A percentile compares a stretch with the other conserved stretches of the same genome.
These are phyloP conservation scores for Ictalurus punctatus DNA, from an alignment of 2,113 vertebrate species.

Conservation along the genomic window DNA sequence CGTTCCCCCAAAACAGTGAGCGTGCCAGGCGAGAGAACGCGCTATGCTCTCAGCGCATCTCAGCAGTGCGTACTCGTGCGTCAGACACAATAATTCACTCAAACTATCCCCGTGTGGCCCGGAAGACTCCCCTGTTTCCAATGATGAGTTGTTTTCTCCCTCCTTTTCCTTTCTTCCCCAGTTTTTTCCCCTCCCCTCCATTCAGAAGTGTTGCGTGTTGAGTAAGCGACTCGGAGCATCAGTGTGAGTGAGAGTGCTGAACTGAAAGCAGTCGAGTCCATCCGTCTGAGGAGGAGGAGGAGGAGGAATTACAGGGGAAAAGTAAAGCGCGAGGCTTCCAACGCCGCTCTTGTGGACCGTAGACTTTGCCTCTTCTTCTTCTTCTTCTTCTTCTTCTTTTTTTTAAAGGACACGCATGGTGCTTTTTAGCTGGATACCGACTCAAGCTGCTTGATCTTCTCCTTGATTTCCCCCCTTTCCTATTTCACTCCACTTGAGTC, in stretches of 20 bases:
- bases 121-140: conserved; percentile 36
- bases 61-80: conserved; percentile 19
- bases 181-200: conserved; percentile 27
- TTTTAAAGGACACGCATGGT: conserved; percentile 65
- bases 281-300: conserved; percentile 65
- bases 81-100: conserved; percentile 35
- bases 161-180: neutral
- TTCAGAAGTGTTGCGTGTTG: conserved; percentile 59
- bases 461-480: conserved; percentile 51
- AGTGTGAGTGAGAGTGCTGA: conserved; percentile 64
- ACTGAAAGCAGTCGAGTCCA: conserved; percentile 60
- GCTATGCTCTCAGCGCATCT: conserved; percentile 26
- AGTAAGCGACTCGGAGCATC: conserved; percentile 67
- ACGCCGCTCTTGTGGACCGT: conserved; percentile 62
- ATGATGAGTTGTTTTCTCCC: conserved; percentile 43
- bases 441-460: conserved; percentile 57
- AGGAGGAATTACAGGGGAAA: conserved; percentile 65
- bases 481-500: conserved; percentile 63
- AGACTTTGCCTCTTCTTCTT: conserved; percentile 48
- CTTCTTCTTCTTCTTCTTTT: neutral
- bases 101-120: conserved; percentile 24
- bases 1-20: conserved; percentile 34
- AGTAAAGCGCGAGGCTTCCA: conserved; percentile 62
- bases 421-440: conserved; percentile 71
- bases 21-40: conserved; percentile 20